phyloP scores from a whole-genome alignment of 1,140 invertebrate genomes.

The Drosophila fuyamai region DNA sequence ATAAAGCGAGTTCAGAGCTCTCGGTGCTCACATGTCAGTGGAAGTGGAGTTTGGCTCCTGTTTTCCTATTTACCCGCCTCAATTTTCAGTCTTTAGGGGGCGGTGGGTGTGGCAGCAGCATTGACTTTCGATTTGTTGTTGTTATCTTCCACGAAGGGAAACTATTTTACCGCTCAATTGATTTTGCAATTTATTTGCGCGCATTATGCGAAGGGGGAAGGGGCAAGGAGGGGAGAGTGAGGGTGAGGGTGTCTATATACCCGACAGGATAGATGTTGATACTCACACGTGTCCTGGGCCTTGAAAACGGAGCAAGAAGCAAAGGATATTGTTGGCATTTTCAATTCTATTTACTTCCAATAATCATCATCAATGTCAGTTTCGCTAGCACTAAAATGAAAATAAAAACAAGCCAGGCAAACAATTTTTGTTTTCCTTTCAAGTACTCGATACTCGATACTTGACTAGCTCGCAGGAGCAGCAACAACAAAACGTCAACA shows the following conservation, averaged over 20 bases:
- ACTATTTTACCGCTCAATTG: constrained; percentile 84
- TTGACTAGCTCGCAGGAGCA: constrained; percentile 2
- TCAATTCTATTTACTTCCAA: constrained; percentile 84
- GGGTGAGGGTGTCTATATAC: background rate
- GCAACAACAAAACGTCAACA: constrained; percentile 58
- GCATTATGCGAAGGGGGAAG: constrained; percentile 61
- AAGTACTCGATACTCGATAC: background rate
- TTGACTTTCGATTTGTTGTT: constrained; percentile 59
- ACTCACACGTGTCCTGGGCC: constrained; percentile 61
- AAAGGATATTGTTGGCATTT: constrained; percentile 58
- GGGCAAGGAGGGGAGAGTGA: background rate
- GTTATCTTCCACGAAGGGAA: constrained; percentile 44
- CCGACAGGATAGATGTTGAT: constrained; percentile 23
- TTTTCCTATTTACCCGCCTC: constrained; percentile 20
- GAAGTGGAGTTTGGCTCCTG: constrained; percentile 16
- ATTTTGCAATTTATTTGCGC: constrained; percentile 84
- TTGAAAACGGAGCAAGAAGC: constrained; percentile 28
- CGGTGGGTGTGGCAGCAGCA: constrained; percentile 23
- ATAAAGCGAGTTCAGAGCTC: constrained; percentile 1
- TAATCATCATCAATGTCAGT: constrained; percentile 84
- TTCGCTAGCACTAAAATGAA: constrained; percentile 77
- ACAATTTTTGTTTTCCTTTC: constrained; percentile 43
- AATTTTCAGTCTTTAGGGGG: constrained; percentile 9
- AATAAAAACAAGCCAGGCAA: constrained; percentile 51
- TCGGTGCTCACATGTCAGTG: constrained; percentile 8